phyloP scores from a whole-genome alignment of 2,888 invertebrate genomes.

The Apodemia duryi region DNA sequence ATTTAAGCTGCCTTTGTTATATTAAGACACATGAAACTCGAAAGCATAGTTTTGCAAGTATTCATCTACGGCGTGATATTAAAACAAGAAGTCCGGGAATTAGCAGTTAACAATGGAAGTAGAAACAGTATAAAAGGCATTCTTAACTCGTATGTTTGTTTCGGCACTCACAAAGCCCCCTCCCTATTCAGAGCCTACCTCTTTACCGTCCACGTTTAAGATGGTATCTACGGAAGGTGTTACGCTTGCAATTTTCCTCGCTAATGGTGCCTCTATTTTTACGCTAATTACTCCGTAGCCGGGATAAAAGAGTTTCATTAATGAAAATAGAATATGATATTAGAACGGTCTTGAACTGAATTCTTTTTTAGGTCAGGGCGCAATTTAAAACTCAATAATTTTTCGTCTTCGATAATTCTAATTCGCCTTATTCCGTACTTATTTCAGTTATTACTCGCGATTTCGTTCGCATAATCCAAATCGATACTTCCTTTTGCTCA shows the following conservation, averaged over 20 bases:
- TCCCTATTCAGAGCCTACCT: constrained; percentile 19
- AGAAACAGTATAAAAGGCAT: constrained; percentile 38
- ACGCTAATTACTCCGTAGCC: constrained; percentile 18
- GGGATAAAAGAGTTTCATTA: constrained; percentile 17
- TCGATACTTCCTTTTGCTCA: too few species aligned
- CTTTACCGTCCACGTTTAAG: constrained; percentile 16
- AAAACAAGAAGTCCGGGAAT: constrained; percentile 37
- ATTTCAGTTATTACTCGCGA: too few species aligned
- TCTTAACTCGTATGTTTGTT: constrained; percentile 52
- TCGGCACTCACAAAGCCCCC: constrained; percentile 40
- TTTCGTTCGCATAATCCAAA: too few species aligned
- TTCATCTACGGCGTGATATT: constrained; percentile 23
- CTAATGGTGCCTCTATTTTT: constrained; percentile 19
- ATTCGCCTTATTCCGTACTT: not conserved
- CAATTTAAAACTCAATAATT: not conserved
- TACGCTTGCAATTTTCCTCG: constrained; percentile 18
- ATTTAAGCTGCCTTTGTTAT: constrained; percentile 7
- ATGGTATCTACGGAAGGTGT: constrained; percentile 21
- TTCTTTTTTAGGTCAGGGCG: constrained; percentile 1
- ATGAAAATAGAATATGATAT: constrained; percentile 11
- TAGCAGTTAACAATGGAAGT: constrained; percentile 40
- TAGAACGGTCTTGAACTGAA: not conserved
- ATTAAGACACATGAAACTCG: constrained; percentile 9
- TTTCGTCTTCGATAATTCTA: not conserved
- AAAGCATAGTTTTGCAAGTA: constrained; percentile 19